Base-by-base conservation (phyloP, 2,113 vertebrate species). In the Egretta garzetta region DNA sequence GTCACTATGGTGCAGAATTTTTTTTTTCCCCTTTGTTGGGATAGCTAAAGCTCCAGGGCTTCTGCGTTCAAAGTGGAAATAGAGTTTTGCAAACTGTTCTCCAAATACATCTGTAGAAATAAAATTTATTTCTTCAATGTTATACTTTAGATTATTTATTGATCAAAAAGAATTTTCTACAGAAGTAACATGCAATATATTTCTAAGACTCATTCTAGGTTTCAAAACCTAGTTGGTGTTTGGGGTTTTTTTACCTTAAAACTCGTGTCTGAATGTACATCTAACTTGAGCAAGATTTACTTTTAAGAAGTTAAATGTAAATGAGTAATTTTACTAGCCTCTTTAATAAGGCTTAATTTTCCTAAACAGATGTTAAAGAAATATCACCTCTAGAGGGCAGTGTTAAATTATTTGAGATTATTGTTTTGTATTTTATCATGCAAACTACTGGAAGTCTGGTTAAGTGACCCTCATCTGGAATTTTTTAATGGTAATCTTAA, bases 361-460 rank as follows among this genome's bases (percentile, higher is more conserved):
- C 33, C 5, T 22, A 39, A 76, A 41, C 26, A 45, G 17, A 10
- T 55, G 39, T 72, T 64, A 88, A 58, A 85, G 74, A 86, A 91
- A 45, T 80, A 81, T 19, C 64, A 76, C 95, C 97, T 98, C 97
- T 97, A 98, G 98, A 98, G 96, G 96, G 93, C 96, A 98, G 82
- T 97, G 63, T 97, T 97, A 97, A 98, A 97, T 98, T 98, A 96
- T 79, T 86, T 97, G 96, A 95, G 41, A 77, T 64, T 30, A 66
- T 83, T 43, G 43, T 27, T 93, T 68, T 80, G 30, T 24, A n/a
- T 96, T 98, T 97, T 77, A 30, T 95, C 26, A 71, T 84, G 62
- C 62, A 95, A 94, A 66, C 77, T 64, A 68, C 5, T 80, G 59
- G 33, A 32, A 43, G 30, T 63, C 68, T 92, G 41, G 92, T 47